Base-by-base conservation (phyloP, 2,888 invertebrate species). In the Acronicta aceris region DNA sequence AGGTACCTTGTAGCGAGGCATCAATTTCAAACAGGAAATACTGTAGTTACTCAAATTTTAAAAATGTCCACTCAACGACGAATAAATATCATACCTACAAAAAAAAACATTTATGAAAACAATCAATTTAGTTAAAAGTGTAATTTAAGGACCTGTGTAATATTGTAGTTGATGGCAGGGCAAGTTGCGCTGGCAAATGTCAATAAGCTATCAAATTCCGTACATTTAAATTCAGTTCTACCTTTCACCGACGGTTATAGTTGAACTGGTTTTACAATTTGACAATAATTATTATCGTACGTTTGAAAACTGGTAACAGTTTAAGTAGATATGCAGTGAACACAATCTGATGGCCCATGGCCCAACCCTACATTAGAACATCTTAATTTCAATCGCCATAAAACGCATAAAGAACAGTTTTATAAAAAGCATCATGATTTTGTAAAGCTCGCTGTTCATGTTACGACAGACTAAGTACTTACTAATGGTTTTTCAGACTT, bases 301-400 rank as follows among this genome's bases (percentile, higher is more conserved):
- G 33, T 52, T 48, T 42, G 40, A 25, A 61, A 71, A 52, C 58
- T 59, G 66, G 71, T 59, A 62, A 71, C 41, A 40, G 53, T 58
- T 61, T 56, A 71, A 66, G 62, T 71, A 70, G 70, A 71, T 70
- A 71, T 71, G 71, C 70, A 65, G 42, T 71, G 60, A 60, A 66
- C 47, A 64, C 64, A 74, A 74, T 59, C 72, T 48, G 70, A 58
- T 55, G 70, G 71, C 33, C 54, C 53, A 36, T 45, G 54, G 49
- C 61, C 42, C 59, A 82, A 82, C 84, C 81, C 85, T 86, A 87
- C 86, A 87, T 89, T 88, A 85, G 85, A 89, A 91, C 88, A 87
- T 90, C 91, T 92, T 91, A 89, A 92, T 92, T 91, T 91, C 90
- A 89, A 91, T 91, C 89, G 85, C 86, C 85, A 87, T 89, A 88